These are phyloP conservation scores for Drosophila pallidifrons DNA, from an alignment of 1,140 invertebrate species.

Conservation along the genomic window DNA sequence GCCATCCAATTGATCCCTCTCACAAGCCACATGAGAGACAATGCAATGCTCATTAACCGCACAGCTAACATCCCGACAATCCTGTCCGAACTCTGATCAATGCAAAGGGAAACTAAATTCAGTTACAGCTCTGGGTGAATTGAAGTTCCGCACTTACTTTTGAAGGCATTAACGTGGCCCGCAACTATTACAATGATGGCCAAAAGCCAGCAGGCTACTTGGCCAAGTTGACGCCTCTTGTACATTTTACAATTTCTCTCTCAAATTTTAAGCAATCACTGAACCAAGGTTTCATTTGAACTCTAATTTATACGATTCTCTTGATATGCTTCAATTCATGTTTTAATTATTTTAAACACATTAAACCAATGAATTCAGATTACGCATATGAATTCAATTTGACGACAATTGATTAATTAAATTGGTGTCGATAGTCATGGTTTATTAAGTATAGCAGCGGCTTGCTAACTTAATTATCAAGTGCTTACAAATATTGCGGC, in stretches of 20 bases:
- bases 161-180: slow-evolving; percentile 36
- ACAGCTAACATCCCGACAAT: slow-evolving; percentile 57
- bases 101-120: background rate
- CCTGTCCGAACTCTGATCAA: slow-evolving; percentile 49
- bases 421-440: slow-evolving; percentile 19
- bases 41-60: slow-evolving; percentile 32
- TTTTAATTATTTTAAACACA: slow-evolving; percentile 18
- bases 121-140: background rate
- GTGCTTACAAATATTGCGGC: background rate
- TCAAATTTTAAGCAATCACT: slow-evolving; percentile 12
- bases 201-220: slow-evolving; percentile 29
- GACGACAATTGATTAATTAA: slow-evolving; percentile 10
- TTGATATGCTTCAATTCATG: slow-evolving; percentile 21
- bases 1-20: slow-evolving; percentile 37
- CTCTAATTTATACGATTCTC: slow-evolving; percentile 22
- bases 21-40: slow-evolving; percentile 37
- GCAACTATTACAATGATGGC: background rate
- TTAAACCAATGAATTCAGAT: slow-evolving; percentile 6
- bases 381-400: slow-evolving; percentile 3
- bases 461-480: slow-evolving; percentile 17
- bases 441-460: slow-evolving; percentile 14
- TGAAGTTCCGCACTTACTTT: slow-evolving; percentile 38
- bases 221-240: slow-evolving; percentile 8
- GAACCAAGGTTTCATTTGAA: background rate
- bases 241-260: slow-evolving; percentile 6